Evolutionary conservation across 2,113 vertebrate genomes (phyloP), one percentile per base, ranked within the genome.

Genomic region (Naja naja): DNA sequence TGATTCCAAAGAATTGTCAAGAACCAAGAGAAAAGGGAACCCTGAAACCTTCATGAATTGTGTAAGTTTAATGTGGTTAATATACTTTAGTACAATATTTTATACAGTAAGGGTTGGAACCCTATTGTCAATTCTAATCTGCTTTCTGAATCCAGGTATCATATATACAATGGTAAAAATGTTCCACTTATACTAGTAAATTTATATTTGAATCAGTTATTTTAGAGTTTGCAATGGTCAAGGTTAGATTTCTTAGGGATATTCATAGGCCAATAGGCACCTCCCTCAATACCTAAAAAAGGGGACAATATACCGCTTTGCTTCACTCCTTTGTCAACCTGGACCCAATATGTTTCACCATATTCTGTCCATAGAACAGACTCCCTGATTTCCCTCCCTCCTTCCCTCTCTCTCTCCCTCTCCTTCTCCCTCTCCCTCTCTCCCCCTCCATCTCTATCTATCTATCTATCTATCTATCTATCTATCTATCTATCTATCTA

Each of bases 1-100:
- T 12, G 53, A 47, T 56, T 86, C 90, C 85, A 43, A 91, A 86
- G 4, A 47, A 86, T 23, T 27, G 53, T 45, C 53, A 55, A 58
- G 90, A 18, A 55, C 6, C 30, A 55, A 81, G 30, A 81, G 4
- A 89, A 16, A 55, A 20, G 49, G 45, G 4, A 18, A 74, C 12
- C 87, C 60, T 2, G 91, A 92, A 81, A n/a, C 39, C 56, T 81
- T 55, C 25, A 92, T 92, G 91, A 92, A 92, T 89, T 69, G 89
- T 89, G 91, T 92, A 89, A 92, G 91, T 64, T 30, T 43, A 9
- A 23, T 4, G 1, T 43, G 5, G 56, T 25, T 89, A 47, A 45
- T 27, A 43, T 22, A 10, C 14, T 23, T 53, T 3, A 25, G 7
- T 25, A 85, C 2, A 23, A 54, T 14, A 23, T 1, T 34, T 27